phyloP scores from a whole-genome alignment of 2,113 vertebrate species.

The Emydura subglobosa region DNA sequence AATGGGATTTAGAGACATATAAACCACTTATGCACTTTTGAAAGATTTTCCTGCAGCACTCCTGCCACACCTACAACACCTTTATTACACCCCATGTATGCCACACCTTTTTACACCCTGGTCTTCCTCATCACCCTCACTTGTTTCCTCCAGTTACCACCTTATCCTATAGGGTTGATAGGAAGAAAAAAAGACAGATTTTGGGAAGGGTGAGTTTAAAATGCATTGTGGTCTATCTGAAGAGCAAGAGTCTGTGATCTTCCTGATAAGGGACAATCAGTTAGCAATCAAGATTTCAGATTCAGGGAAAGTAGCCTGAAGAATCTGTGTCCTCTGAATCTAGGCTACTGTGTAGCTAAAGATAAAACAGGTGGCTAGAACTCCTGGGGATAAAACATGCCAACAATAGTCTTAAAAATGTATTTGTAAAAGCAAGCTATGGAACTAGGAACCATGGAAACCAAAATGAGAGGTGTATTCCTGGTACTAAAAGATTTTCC shows the following conservation, averaged over 20 bases:
- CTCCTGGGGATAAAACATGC: neutral
- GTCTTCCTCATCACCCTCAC: neutral
- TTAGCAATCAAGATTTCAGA: neutral
- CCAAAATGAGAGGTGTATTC: neutral
- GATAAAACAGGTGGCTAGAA: conserved; percentile 3
- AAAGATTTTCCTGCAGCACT: neutral
- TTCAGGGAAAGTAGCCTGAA: neutral
- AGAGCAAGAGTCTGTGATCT: conserved; percentile 34
- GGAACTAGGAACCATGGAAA: neutral
- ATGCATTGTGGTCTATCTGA: neutral
- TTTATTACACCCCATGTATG: neutral
- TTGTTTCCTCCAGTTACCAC: neutral
- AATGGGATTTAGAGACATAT: neutral
- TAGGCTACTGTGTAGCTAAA: neutral
- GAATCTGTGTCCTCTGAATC: conserved; percentile 36
- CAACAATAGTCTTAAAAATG: neutral
- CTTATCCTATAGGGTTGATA: neutral
- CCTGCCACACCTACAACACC: neutral
- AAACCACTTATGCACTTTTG: neutral
- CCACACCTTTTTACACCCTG: rapidly evolving
- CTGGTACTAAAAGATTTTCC: neutral
- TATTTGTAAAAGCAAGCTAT: neutral
- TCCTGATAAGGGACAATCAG: conserved; percentile 14
- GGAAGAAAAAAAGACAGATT: neutral
- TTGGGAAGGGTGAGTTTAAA: neutral